phyloP scores from a whole-genome alignment of 2,888 invertebrate species.

The Tromatobia lineatoria region DNA sequence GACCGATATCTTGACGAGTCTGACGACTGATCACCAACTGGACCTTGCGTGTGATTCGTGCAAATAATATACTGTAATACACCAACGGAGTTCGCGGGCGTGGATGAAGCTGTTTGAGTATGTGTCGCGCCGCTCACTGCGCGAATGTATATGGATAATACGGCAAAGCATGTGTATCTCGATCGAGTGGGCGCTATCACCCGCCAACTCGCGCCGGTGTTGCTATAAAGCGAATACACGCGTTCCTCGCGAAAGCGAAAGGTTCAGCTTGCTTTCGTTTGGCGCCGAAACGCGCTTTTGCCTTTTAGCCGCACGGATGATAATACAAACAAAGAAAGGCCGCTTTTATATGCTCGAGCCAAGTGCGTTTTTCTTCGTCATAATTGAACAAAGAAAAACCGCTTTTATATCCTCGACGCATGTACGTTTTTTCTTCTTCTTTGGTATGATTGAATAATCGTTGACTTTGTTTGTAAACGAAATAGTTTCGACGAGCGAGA shows the following conservation, averaged over 20 bases:
- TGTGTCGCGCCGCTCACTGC: not conserved
- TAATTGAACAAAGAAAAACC: not conserved
- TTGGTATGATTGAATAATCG: not conserved
- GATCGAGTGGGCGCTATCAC: slow-evolving; percentile 15
- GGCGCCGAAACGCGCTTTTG: slow-evolving; percentile 39
- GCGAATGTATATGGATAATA: not conserved
- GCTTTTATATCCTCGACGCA: not conserved
- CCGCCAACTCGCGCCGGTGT: not conserved
- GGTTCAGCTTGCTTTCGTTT: slow-evolving; percentile 51
- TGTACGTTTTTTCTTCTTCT: not conserved
- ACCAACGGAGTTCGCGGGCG: not conserved
- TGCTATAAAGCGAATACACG: not conserved
- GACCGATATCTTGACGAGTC: not conserved
- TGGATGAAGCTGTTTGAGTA: not conserved
- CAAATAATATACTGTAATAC: not conserved
- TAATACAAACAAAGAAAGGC: not conserved
- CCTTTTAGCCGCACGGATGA: slow-evolving; percentile 3
- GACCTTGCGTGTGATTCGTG: not conserved
- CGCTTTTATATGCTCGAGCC: no score
- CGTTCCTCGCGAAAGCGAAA: slow-evolving; percentile 56
- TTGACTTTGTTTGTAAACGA: not conserved
- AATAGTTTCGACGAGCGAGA: not conserved
- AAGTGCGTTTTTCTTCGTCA: not conserved
- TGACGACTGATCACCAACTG: not conserved
- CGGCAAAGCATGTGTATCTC: slow-evolving; percentile 1